Evolutionary conservation across 2,113 vertebrate genomes (phyloP).

Genomic region (Bubalus kerabau): DNA sequence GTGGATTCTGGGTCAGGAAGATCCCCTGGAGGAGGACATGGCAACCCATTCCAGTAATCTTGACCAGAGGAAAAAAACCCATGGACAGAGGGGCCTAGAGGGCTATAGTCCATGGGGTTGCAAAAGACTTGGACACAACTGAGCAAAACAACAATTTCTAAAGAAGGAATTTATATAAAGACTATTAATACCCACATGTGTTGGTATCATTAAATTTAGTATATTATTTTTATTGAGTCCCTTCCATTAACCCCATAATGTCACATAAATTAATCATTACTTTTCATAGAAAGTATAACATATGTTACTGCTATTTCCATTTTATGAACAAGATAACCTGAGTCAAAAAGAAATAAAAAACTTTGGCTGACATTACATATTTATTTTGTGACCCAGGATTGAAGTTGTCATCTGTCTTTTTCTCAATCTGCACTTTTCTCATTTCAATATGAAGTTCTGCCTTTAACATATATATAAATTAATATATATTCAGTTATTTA

Average conservation of each 20-base stretch:
- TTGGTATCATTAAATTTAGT: background rate
- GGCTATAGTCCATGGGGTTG: background rate
- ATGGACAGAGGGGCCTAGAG: background rate
- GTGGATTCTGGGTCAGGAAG: background rate
- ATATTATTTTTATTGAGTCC: background rate
- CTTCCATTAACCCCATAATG: background rate
- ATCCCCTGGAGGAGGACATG: background rate
- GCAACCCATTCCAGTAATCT: background rate
- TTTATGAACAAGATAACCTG: background rate
- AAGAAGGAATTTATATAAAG: background rate
- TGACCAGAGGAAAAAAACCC: background rate
- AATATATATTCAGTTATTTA: background rate
- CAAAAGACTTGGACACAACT: background rate
- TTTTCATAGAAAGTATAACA: background rate
- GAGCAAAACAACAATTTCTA: background rate
- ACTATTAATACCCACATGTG: background rate
- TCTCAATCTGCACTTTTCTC: slow-evolving; percentile 17
- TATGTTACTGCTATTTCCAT: background rate
- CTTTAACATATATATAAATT: background rate
- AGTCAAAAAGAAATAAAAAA: background rate
- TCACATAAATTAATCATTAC: background rate
- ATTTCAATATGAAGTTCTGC: background rate
- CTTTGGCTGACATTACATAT: background rate
- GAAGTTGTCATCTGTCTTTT: slow-evolving; percentile 31
- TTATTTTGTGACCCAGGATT: background rate